A percentile compares a stretch with the other conserved stretches of the same genome.
Evolutionary conservation across 2,113 vertebrate genomes (phyloP).

Genomic region (Aphyosemion australe): DNA sequence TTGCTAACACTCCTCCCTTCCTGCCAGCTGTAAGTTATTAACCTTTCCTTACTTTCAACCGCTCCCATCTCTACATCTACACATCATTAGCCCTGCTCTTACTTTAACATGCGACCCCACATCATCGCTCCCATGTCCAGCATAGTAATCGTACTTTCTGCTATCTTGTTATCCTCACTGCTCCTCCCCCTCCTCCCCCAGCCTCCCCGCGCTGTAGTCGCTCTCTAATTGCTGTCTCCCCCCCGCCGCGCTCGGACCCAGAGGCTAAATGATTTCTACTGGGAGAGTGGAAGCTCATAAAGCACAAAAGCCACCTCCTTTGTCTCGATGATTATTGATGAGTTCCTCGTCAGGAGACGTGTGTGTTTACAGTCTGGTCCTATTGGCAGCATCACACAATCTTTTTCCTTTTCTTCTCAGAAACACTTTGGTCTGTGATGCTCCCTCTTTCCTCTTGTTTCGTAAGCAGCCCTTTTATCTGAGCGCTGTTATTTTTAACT

Average conservation of each 20-base stretch:
- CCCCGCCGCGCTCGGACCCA: conserved; percentile 70
- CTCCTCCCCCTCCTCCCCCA: not conserved
- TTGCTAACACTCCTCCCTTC: conserved; percentile 31
- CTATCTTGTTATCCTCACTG: conserved; percentile 34
- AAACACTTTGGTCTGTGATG: conserved; percentile 4
- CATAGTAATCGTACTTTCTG: conserved; percentile 30
- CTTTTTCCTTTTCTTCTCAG: conserved; percentile 1
- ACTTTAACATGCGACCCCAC: not conserved
- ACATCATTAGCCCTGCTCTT: not conserved
- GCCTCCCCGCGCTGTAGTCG: conserved; percentile 39
- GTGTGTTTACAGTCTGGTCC: conserved; percentile 53
- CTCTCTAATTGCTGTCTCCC: conserved; percentile 77
- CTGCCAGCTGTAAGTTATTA: conserved; percentile 62
- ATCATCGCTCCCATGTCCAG: conserved; percentile 29
- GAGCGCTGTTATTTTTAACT: conserved; percentile 27
- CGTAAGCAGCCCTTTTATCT: conserved; percentile 36
- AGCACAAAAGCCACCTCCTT: conserved; percentile 47
- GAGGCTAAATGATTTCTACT: conserved; percentile 77
- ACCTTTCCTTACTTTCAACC: conserved; percentile 55
- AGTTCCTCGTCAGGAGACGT: conserved; percentile 56
- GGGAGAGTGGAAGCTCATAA: conserved; percentile 54
- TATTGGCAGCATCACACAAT: conserved; percentile 20
- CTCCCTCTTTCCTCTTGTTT: conserved; percentile 24
- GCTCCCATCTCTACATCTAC: conserved; percentile 23
- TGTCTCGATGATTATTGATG: conserved; percentile 68